A percentile compares a stretch with the other conserved stretches of the same genome.
Conservation (phyloP, 2,113 vertebrate genomes). For the Nesospiza acunhae region DNA sequence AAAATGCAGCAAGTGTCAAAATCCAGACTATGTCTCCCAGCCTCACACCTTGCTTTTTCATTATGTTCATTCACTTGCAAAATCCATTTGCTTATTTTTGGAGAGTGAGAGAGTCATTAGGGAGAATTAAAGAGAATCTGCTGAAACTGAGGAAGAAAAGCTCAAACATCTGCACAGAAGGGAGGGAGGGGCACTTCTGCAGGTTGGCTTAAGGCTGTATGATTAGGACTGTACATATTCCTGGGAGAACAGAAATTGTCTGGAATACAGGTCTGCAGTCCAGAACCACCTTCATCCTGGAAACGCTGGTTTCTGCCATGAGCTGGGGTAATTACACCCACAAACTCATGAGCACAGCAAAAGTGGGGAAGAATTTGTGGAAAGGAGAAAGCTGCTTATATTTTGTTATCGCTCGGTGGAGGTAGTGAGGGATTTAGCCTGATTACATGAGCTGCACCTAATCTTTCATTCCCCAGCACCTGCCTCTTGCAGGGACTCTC, state of each 20-base stretch:
- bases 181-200: neutral
- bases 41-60: neutral
- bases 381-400: neutral
- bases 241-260: slow-evolving; percentile 13
- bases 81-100: neutral
- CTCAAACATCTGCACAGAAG: neutral
- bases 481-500: slow-evolving; percentile 8
- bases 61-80: neutral
- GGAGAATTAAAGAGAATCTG: neutral
- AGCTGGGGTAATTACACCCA: slow-evolving; percentile 46
- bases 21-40: neutral
- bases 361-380: slow-evolving; percentile 9
- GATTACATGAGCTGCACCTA: slow-evolving; percentile 9
- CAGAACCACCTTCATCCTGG: slow-evolving; percentile 55
- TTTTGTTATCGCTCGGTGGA: neutral
- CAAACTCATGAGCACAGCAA: neutral
- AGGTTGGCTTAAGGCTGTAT: neutral
- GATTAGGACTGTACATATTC: slow-evolving; percentile 19
- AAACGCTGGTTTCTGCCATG: slow-evolving; percentile 3
- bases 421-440: slow-evolving; percentile 23
- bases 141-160: slow-evolving; percentile 18
- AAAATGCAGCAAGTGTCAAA: neutral
- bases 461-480: slow-evolving; percentile 44
- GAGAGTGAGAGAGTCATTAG: neutral
- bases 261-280: slow-evolving; percentile 28